Percentiles rank a stretch among this genome's conserved stretches.
phyloP scores from a whole-genome alignment of 2,113 vertebrate genomes.

The Mustela lutreola region DNA sequence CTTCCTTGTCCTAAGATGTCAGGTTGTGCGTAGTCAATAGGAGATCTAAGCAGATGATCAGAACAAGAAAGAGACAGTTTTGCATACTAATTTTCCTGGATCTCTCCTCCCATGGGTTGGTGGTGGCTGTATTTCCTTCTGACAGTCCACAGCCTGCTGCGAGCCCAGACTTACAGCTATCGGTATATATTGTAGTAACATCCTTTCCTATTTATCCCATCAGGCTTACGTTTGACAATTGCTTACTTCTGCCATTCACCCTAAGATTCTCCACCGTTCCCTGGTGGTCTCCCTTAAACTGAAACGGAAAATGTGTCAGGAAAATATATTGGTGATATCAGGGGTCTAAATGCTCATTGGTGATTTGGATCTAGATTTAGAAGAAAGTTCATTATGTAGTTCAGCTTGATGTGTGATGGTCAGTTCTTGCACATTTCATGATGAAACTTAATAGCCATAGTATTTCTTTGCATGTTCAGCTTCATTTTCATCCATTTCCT shows the following conservation, averaged over 20 bases:
- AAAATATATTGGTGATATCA: not conserved
- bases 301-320: not conserved
- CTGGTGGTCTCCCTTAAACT: not conserved
- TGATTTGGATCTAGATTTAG: not conserved
- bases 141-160: fast-evolving
- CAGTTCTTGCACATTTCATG: not conserved
- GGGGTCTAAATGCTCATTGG: not conserved
- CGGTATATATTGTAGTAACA: not conserved
- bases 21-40: fast-evolving
- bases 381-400: not conserved
- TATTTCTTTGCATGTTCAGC: not conserved
- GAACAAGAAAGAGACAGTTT: not conserved
- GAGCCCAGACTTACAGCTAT: too few relatives aligned
- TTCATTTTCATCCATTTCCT: not conserved
- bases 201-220: not conserved
- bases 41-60: not conserved
- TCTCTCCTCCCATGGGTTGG: not conserved
- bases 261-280: not conserved
- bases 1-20: not conserved
- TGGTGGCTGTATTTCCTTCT: too few relatives aligned
- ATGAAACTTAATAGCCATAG: not conserved
- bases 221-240: not conserved
- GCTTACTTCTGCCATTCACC: not conserved
- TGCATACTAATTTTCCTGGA: not conserved
- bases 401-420: not conserved